Base-by-base conservation (phyloP, 2,888 invertebrate species). In the Augochlorella aurata region DNA sequence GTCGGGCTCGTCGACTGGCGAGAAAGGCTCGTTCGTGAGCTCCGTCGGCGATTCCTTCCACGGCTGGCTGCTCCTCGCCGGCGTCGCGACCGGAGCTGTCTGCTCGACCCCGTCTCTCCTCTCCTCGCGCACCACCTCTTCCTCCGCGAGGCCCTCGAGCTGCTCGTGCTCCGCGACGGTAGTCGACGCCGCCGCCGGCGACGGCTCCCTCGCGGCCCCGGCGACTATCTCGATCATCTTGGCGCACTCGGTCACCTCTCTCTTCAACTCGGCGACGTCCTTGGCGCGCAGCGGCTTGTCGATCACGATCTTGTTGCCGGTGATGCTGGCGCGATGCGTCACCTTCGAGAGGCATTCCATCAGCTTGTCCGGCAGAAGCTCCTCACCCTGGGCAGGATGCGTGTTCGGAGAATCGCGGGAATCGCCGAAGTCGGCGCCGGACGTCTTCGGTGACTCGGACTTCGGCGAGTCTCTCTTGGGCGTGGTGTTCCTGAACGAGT, bases 1-100 rank as follows among this genome's bases (percentile, higher is more conserved):
- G 68, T 93, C 93, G 0, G 90, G 87, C 58, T 96, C 96, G 85
- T 96, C 96, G 10, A 47, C 68, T 3, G 88, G 89, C 8, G 88
- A 87, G 21, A 87, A 77, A 4, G 78, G 68, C 4, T 87, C 88
- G 61, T 73, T 81, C 10, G 68, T 18, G 16, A 47, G 77, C 2
- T 81, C 81, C 12, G 50, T 2, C 29, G 81, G 45, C 8, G 74
- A 61, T 1, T 47, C 63, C 9, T 77, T 73, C 0, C 29, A n/a
- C 0, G 12, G 9, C 16, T 44, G 38, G 0, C 44, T 12, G 44
- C 18, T 8, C 4, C 18, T 8, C 4, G 0, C 38, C 14, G 47
- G 16, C 38, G 45, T 45, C 24, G 61, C 38, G 38, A 38, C 38
- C 5, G 38, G 4, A 7, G 38, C 38, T 4, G 38, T 45, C 29